phyloP scores from a whole-genome alignment of 2,888 invertebrate genomes.

The Blastobasis adustella region DNA sequence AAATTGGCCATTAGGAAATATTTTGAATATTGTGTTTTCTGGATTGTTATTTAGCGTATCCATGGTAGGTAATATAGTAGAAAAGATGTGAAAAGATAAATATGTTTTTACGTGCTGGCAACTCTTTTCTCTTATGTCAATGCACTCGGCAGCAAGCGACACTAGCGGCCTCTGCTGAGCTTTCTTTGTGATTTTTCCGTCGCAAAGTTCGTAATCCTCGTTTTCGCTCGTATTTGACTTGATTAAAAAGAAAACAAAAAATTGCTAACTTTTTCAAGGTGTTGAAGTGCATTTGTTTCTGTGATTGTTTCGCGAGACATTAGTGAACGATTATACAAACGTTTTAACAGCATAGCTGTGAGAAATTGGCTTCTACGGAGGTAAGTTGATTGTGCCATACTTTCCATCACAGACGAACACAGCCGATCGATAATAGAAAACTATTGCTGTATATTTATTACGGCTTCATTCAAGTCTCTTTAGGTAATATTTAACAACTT shows the following conservation, averaged over 20 bases:
- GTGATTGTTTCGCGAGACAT: constrained; percentile 1
- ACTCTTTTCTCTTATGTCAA: too few species aligned
- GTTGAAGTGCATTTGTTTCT: constrained; percentile 16
- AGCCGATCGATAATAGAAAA: constrained; percentile 64
- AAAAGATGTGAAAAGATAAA: too few species aligned
- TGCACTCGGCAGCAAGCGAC: background rate
- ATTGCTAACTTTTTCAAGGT: constrained; percentile 11
- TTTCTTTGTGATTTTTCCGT: constrained; percentile 13
- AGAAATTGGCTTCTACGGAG: constrained; percentile 1
- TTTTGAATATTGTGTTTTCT: too few species aligned
- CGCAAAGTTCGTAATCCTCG: constrained; percentile 25
- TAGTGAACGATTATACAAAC: background rate
- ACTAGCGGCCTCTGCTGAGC: constrained; percentile 33
- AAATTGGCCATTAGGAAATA: too few species aligned
- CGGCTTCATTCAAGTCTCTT: constrained; percentile 7
- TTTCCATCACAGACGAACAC: constrained; percentile 25
- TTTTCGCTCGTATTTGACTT: constrained; percentile 22
- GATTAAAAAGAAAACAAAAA: constrained; percentile 26
- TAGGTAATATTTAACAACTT: constrained; percentile 13
- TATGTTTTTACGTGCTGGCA: too few species aligned
- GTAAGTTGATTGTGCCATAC: constrained; percentile 7
- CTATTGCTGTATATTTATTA: background rate
- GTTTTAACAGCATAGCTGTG: background rate
- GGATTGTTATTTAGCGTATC: too few species aligned
- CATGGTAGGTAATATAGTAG: too few species aligned